Conservation (phyloP, 1,140 invertebrate species). For the Bombus picipes region DNA sequence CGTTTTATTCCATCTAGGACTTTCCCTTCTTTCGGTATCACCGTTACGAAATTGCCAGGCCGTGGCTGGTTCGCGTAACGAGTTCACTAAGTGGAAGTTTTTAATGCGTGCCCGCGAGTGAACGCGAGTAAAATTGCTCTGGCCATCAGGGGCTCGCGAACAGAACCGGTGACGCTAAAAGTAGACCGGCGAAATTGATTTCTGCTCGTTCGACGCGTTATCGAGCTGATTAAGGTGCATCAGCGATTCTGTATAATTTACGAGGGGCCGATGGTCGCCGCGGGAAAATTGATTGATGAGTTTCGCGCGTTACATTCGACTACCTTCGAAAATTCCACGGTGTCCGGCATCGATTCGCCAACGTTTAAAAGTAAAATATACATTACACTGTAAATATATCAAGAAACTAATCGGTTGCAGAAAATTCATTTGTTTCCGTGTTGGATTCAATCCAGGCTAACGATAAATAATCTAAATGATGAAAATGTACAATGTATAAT, state of each 20-base stretch:
- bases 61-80: background rate
- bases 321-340: background rate
- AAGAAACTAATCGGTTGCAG: too few species aligned
- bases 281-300: constrained; percentile 10
- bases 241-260: background rate
- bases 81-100: constrained; percentile 5
- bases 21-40: background rate
- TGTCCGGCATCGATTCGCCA: too few species aligned
- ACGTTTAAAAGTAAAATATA: background rate
- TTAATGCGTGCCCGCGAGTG: background rate
- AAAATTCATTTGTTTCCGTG: background rate
- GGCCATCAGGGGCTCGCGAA: background rate
- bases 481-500: too few species aligned
- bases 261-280: background rate
- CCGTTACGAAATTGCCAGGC: background rate
- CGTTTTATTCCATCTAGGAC: background rate
- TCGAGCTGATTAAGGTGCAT: background rate
- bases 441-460: background rate
- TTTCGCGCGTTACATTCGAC: background rate
- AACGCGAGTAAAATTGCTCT: constrained; percentile 1
- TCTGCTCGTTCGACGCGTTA: background rate
- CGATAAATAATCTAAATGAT: background rate
- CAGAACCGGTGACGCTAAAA: background rate
- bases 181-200: constrained; percentile 22
- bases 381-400: background rate